Base-by-base conservation (phyloP, 2,113 vertebrate genomes). In the Rallus limicola region DNA sequence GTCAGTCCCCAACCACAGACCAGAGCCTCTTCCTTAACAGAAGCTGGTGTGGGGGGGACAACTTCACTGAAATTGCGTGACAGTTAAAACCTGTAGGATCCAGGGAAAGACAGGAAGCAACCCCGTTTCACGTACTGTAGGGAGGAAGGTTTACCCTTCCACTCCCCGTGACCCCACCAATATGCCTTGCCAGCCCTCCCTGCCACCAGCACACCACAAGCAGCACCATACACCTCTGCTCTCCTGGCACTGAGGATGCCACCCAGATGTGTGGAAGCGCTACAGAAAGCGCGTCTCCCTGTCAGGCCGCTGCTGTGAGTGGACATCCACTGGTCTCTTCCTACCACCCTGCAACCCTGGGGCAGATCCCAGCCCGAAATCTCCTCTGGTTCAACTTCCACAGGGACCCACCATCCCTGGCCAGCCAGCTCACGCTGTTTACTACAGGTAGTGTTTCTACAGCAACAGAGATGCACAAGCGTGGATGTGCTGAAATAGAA, bases 401-500 rank as follows among this genome's bases (percentile, higher is more conserved):
- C 33, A 20, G 46, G 50, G 62, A 90, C 67, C 81, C 53, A 46
- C 11, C 72, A 78, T 69, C 88, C 84, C 88, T 69, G 67, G 53
- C 58, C 42, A 92, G 59, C 12, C 59, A 81, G 50, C 19, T 95
- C 60, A 58, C 1, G 17, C 70, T 84, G 63, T 86, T 95, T 79
- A 76, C 25, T 77, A 40, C 52, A 9, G 8, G 40, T 24, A 55
- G 29, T 70, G 93, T 93, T 95, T 76, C 93, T 85, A 95, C 84
- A 96, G 93, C 46, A 90, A 95, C 74, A 70, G 34, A 71, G 55
- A 77, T 16, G 56, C 82, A 93, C 63, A 74, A 81, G 40, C 53
- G 76, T 1, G 48, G 78, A 40, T 5, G 11, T 11, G 26, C 24
- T 62, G 62, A 31, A 76, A 62, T 1, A 6, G 65, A 55, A 55